A percentile compares a stretch with the other conserved stretches of the same genome.
phyloP scores from a whole-genome alignment of 2,113 vertebrate genomes.

The Sinocyclocheilus anophthalmus region DNA sequence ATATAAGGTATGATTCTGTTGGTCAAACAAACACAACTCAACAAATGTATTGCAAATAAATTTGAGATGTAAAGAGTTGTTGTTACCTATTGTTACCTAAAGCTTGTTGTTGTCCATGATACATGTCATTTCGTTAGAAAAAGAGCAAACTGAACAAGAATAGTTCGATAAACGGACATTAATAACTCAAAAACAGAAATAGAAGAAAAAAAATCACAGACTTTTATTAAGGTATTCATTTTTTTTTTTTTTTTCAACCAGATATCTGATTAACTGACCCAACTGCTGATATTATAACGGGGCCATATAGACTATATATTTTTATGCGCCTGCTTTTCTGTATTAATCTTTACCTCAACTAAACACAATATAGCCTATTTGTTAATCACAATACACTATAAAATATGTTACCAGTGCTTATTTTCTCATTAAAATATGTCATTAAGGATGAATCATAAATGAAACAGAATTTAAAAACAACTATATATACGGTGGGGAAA shows the following conservation, averaged over 20 bases:
- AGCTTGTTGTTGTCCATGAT: neutral
- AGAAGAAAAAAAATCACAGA: neutral
- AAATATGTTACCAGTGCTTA: neutral
- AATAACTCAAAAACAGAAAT: too few species aligned
- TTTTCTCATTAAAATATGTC: neutral
- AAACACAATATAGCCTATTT: neutral
- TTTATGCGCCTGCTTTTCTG: neutral
- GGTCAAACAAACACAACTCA: neutral
- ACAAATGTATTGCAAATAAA: neutral
- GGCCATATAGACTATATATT: neutral
- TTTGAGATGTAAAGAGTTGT: neutral
- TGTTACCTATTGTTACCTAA: neutral
- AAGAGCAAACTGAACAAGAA: neutral
- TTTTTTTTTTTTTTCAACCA: too few species aligned
- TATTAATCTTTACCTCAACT: conserved; percentile 20
- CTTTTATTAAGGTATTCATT: neutral
- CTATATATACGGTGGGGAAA: too few species aligned
- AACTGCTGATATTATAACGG: neutral
- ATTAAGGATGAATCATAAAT: neutral
- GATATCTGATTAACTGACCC: too few species aligned
- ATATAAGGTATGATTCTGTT: neutral
- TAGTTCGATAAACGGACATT: neutral
- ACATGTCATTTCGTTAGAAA: too few species aligned
- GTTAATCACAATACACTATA: neutral
- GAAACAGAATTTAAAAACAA: neutral